phyloP scores from a whole-genome alignment of 2,888 invertebrate genomes.

The Caradrina clavipalpis region DNA sequence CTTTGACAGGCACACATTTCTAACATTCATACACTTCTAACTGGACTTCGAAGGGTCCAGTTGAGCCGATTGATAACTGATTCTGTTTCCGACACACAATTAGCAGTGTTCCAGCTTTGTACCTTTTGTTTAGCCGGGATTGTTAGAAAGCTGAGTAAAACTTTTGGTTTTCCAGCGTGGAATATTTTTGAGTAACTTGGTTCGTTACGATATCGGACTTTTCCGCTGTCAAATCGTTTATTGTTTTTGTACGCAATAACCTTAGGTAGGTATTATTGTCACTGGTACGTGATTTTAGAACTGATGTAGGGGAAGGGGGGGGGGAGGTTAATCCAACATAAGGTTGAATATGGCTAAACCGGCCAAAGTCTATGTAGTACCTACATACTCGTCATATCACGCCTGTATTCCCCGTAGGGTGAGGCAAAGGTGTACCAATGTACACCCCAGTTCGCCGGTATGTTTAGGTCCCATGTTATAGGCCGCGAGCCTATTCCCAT shows the following conservation, averaged over 20 bases:
- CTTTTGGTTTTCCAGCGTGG: background rate
- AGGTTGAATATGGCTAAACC: no score
- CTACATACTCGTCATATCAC: no score
- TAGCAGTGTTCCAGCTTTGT: conserved; percentile 56
- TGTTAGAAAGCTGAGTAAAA: conserved; percentile 4
- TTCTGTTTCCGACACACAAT: conserved; percentile 69
- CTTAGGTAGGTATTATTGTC: background rate
- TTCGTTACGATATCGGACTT: background rate
- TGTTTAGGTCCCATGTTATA: no score
- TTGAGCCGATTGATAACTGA: conserved; percentile 72
- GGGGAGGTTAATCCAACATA: no score
- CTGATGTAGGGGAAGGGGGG: no score
- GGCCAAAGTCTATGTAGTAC: no score
- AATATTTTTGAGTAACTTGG: background rate
- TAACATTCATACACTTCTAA: conserved; percentile 55
- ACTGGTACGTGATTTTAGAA: no score
- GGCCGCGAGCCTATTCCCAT: no score
- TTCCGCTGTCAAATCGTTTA: background rate
- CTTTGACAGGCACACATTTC: conserved; percentile 23
- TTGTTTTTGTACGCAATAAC: background rate
- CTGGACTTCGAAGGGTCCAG: conserved; percentile 52
- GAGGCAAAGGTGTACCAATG: no score
- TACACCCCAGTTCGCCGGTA: no score
- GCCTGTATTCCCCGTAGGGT: no score
- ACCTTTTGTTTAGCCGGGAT: conserved; percentile 41